These are phyloP conservation scores for Sebastes matsubarae DNA, from an alignment of 2,797 vertebrate genomes.

Conservation along the genomic window DNA sequence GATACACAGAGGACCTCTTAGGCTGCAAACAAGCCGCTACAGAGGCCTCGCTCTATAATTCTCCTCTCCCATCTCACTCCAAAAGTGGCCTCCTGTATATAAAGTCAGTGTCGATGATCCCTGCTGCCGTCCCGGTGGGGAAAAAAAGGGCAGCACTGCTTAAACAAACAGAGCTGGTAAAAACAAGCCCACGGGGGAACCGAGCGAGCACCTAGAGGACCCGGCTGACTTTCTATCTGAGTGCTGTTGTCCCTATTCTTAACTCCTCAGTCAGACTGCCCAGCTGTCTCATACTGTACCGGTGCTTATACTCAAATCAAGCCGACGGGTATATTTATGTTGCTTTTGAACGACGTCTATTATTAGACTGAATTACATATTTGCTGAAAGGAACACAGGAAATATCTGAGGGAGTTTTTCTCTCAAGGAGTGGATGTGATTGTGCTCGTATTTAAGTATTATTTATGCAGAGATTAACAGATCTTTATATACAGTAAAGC, in stretches of 20 bases:
- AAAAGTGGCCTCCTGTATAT: slow-evolving; percentile 8
- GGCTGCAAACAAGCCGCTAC: slow-evolving; percentile 47
- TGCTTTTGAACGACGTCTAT: slow-evolving; percentile 58
- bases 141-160: slow-evolving; percentile 20
- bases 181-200: slow-evolving; percentile 2
- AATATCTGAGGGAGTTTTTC: not conserved
- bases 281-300: not conserved
- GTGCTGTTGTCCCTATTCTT: slow-evolving; percentile 18
- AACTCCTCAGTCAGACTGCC: not conserved
- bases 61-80: not conserved
- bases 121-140: not conserved
- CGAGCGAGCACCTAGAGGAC: not conserved
- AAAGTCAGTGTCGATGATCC: slow-evolving; percentile 23
- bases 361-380: slow-evolving; percentile 58
- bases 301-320: slow-evolving; percentile 13
- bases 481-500: not conserved
- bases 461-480: slow-evolving; percentile 2
- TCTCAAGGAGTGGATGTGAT: not conserved
- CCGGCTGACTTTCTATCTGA: not conserved
- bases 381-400: slow-evolving; percentile 22
- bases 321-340: slow-evolving; percentile 26
- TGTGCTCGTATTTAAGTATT: slow-evolving; percentile 13
- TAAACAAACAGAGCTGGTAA: slow-evolving; percentile 35
- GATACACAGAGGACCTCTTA: slow-evolving; percentile 50
- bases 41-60: slow-evolving; percentile 1